phyloP scores from a whole-genome alignment of 2,113 vertebrate species.

The Loxodonta africana region DNA sequence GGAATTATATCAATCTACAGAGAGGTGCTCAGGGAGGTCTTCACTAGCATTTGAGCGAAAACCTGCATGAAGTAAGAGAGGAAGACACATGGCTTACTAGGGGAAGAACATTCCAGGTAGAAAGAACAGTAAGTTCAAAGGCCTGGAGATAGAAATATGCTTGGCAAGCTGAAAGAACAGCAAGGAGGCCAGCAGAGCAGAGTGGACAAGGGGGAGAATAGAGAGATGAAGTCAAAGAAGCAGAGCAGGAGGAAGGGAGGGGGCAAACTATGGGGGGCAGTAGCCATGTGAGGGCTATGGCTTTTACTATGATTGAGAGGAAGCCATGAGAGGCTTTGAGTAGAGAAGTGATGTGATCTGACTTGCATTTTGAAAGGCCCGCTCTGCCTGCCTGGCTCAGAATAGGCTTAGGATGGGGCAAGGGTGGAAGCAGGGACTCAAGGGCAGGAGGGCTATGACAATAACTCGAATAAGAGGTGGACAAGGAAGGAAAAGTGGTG shows the following conservation, averaged over 20 bases:
- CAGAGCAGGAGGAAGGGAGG: fast-evolving
- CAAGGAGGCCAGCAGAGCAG: neutral
- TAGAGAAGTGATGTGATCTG: neutral
- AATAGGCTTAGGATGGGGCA: neutral
- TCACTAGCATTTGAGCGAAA: neutral
- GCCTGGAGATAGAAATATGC: neutral
- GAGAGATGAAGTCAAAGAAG: neutral
- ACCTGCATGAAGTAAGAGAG: neutral
- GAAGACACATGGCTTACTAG: neutral
- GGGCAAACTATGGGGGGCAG: fast-evolving
- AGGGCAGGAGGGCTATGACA: neutral
- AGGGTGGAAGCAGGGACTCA: neutral
- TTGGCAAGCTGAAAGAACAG: neutral
- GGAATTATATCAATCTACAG: neutral
- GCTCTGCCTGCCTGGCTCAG: neutral
- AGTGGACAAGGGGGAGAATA: fast-evolving
- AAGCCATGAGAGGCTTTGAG: neutral
- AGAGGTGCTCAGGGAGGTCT: neutral
- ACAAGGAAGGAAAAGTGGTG: neutral
- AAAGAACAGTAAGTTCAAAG: neutral
- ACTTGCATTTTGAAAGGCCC: neutral
- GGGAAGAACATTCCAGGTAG: neutral
- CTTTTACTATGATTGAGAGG: neutral
- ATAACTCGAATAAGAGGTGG: neutral
- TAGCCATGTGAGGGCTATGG: neutral